Base-by-base conservation (phyloP, 2,888 invertebrate genomes). In the Trissonchulus latispiculum region DNA sequence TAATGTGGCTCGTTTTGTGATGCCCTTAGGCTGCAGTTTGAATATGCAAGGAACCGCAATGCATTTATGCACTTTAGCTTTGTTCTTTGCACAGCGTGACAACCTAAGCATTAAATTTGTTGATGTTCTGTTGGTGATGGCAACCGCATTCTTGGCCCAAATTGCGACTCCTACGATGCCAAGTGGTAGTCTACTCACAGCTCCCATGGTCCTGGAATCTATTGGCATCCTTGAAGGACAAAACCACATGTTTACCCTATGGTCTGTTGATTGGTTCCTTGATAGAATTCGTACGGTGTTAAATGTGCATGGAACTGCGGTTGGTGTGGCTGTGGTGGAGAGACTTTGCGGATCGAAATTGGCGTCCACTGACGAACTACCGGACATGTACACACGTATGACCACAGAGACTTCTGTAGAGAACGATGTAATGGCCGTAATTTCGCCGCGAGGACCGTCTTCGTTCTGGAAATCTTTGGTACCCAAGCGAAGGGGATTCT, bases 1-100 rank as follows among this genome's bases (percentile, higher is more conserved):
- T 0, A 89, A 93, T 76, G 91, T 85, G 36, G 83, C 84, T 28
- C 81, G 85, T 35, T 85, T 85, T 77, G 85, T 96, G 2, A 91
- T 95, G 81, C 96, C 96, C 32, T 92, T 97, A 76, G 97, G 97
- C 15, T 95, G 96, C 31, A 95, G 95, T 61, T 95, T 97, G 84
- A 96, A 95, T 86, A 75, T 68, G 36, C 31, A 67, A 28, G 35
- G 61, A 23, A 95, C 95, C 0, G 95, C 96, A 0, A 86, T 96
- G 61, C 96, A 87, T 75, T 86, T 86, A 78, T 86, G 86, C 18
- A 86, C 86, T 1, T 86, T 86, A 3, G 86, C 86, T 59, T 85
- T 87, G 75, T 87, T 86, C 79, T 86, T 87, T 73, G 86, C 86
- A 15, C 79, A 80, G 85, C 88, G 93, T 77, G 88, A 91, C 80